Evolutionary conservation across 2,113 vertebrate species (phyloP), one percentile per base, ranked within the genome.

Genomic region (Lipotes vexillifer): DNA sequence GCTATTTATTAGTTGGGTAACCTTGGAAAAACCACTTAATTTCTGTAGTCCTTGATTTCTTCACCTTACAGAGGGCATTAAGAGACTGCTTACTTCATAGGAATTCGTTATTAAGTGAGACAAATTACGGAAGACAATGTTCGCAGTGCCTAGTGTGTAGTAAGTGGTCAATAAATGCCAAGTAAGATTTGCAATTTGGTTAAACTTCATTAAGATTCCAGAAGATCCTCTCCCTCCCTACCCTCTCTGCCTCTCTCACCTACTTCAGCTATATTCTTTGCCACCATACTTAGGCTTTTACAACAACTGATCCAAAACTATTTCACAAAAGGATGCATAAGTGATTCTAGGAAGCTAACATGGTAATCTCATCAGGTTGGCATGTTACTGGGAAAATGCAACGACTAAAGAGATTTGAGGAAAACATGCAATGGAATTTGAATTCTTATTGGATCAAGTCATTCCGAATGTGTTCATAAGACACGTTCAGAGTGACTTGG

Each of bases 381-480:
- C 23, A 38, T 72, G 2, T 88, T 52, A 41, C 31, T 68, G 80
- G 33, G 38, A 94, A 96, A 88, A 93, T 46, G 17, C 15, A 69
- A 96, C 90, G 33, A 94, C 38, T 87, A 49, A 80, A 92, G 93
- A 33, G 55, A 84, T 84, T 87, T 94, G 44, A 87, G 84, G 61
- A 84, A 93, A 93, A 65, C 15, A 77, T 84, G n/a, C 59, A 74
- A 33, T 65, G 69, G 13, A 88, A 81, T 97, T 97, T 92, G 5
- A 44, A 69, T 80, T 97, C 25, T 78, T 96, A 90, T 52, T 89
- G 17, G 7, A 91, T 89, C 25, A 65, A 65, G 9, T 65, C 81
- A 93, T 98, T 95, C 61, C 61, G 90, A 92, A 85, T 78, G 9
- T 27, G 27, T 75, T 46, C 8, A 33, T 97, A 85, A 69, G 92